Evolutionary conservation across 2,888 invertebrate genomes (phyloP).

Genomic region (Drosophila mimica): DNA sequence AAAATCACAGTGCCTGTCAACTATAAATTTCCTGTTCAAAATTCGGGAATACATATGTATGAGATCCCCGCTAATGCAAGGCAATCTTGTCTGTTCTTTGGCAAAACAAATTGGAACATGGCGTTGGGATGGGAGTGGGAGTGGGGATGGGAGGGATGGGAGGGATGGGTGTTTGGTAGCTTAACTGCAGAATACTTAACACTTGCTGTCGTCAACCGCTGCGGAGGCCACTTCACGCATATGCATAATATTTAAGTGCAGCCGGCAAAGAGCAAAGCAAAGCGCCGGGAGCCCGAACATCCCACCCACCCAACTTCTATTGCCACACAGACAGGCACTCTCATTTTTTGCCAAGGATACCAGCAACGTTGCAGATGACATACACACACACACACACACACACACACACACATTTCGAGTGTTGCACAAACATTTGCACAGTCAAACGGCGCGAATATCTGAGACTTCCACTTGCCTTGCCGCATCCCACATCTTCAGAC

Average conservation of each 20-base stretch:
- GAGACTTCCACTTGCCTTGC: constrained; percentile 11
- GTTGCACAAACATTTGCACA: constrained; percentile 75
- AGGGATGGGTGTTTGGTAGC: background rate
- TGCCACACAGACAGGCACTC: constrained; percentile 49
- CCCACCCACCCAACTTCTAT: background rate
- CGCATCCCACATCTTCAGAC: background rate
- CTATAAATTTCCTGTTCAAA: constrained; percentile 24
- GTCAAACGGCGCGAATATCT: constrained; percentile 64
- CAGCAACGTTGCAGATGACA: constrained; percentile 37
- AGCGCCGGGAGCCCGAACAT: constrained; percentile 45
- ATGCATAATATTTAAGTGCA: constrained; percentile 79
- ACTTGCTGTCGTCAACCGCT: constrained; percentile 56
- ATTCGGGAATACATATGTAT: constrained; percentile 20
- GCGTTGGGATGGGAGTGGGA: constrained; percentile 1
- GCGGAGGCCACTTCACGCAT: constrained; percentile 66
- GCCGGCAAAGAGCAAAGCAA: constrained; percentile 75
- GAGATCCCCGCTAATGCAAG: constrained; percentile 23
- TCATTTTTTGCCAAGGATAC: constrained; percentile 60
- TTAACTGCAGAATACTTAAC: constrained; percentile 57
- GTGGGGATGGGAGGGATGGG: background rate
- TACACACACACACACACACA: constrained; percentile 23
- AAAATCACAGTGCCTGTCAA: constrained; percentile 17
- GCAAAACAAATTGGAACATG: constrained; percentile 48
- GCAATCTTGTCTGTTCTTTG: constrained; percentile 39
- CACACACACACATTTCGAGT: constrained; percentile 58